Evolutionary conservation across 2,797 vertebrate species (phyloP), one percentile per base, ranked within the genome.

Genomic region (Euphonia xanthogaster): DNA sequence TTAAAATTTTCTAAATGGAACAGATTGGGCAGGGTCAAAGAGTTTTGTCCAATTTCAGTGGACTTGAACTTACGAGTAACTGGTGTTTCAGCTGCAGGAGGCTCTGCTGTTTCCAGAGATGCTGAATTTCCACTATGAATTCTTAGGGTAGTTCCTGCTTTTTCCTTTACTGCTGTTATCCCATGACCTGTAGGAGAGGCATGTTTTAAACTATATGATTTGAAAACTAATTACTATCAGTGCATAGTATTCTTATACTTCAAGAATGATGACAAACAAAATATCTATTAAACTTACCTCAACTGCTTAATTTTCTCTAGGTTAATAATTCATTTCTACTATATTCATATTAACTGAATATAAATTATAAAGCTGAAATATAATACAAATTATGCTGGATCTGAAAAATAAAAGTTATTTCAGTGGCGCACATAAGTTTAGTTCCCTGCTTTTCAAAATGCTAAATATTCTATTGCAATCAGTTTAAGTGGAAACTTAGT

Each of bases 101-200:
- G 13, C 15, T 94, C 94, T 72, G 68, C 37, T 57, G 76, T 90
- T 80, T 98, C 97, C 0, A 88, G 80, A 40, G 98, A 94, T 33
- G 86, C 57, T 22, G 98, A 97, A 71, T 91, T 95, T 40, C 63
- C 11, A 4, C 94, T 93, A 24, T 98, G 98, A 54, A 98, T 98
- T 85, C 98, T 88, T 20, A 98, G 96, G 5, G 98, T 98, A 88
- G 96, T 98, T 42, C 97, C 98, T 42, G 98, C 98, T 95, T 99
- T 99, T 92, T 98, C 98, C 92, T 98, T 99, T 55, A 99, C 99
- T 10, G 99, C 99, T 62, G 98, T 99, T 95, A 99, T 97, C 37
- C 99, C 98, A 47, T 99, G 99, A 87, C 99, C 99, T 99, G 62
- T 81, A 93, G 71, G 66, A 95, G 44, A 83, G 54, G 48, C 15